Evolutionary conservation across 2,797 vertebrate genomes (phyloP).

Genomic region (Molossus molossus): DNA sequence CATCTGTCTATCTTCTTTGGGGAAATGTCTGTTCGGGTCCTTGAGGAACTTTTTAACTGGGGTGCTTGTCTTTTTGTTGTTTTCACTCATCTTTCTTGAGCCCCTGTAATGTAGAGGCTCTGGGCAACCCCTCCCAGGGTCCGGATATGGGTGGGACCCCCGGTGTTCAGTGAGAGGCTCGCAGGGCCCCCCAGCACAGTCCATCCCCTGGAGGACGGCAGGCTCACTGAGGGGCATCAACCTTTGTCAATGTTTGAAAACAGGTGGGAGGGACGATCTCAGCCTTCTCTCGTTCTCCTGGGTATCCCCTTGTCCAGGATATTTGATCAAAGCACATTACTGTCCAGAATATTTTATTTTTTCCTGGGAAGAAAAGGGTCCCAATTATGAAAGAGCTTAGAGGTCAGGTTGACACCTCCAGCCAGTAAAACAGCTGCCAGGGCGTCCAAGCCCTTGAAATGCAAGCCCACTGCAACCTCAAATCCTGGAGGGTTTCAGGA

Average conservation of each 20-base stretch:
- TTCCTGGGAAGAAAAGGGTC: slow-evolving; percentile 69
- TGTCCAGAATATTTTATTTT: slow-evolving; percentile 74
- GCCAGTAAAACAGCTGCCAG: slow-evolving; percentile 79
- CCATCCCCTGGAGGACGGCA: not conserved
- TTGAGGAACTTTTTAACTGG: not conserved
- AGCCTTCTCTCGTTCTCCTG: not conserved
- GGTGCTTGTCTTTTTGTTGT: not conserved
- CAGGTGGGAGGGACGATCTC: not conserved
- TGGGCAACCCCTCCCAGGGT: not conserved
- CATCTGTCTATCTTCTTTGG: not conserved
- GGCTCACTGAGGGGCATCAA: not conserved
- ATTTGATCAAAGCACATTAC: slow-evolving; percentile 81
- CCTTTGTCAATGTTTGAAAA: not conserved
- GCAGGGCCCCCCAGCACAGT: accelerated
- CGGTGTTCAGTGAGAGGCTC: accelerated
- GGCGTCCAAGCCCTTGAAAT: slow-evolving; percentile 75
- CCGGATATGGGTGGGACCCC: not conserved
- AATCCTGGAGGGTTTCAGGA: slow-evolving; percentile 73
- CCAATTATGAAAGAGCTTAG: slow-evolving; percentile 73
- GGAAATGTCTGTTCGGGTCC: not conserved
- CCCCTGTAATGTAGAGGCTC: not conserved
- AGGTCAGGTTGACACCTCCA: slow-evolving; percentile 75
- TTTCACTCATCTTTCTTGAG: not conserved
- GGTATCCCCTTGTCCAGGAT: not conserved
- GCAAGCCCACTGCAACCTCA: slow-evolving; percentile 74